phyloP scores from a whole-genome alignment of 2,888 invertebrate species.

The Tuberolachnus salignus region DNA sequence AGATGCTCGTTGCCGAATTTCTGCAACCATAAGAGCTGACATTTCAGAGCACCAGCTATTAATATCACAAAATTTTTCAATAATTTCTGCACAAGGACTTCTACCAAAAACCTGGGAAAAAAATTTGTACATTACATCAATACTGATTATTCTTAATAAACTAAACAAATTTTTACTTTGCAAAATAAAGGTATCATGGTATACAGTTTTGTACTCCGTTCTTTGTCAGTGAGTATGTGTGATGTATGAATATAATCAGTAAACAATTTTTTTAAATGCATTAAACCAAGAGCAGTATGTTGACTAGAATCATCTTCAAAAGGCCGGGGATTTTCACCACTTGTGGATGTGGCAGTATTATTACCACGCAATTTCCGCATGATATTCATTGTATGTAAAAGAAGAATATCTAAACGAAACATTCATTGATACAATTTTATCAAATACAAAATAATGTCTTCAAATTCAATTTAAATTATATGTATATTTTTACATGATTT shows the following conservation, averaged over 20 bases:
- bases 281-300: slow-evolving; percentile 87
- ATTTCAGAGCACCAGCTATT: slow-evolving; percentile 93
- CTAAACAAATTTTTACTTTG: slow-evolving; percentile 71
- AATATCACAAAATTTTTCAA: slow-evolving; percentile 96
- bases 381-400: slow-evolving; percentile 74
- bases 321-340: slow-evolving; percentile 28
- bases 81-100: slow-evolving; percentile 93
- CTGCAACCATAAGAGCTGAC: slow-evolving; percentile 94
- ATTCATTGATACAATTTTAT: not conserved
- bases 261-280: slow-evolving; percentile 95
- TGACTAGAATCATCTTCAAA: slow-evolving; percentile 68
- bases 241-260: slow-evolving; percentile 91
- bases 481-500: not conserved
- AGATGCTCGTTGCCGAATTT: slow-evolving; percentile 91
- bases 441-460: not conserved
- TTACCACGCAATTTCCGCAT: slow-evolving; percentile 84
- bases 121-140: slow-evolving; percentile 2
- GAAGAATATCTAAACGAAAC: not conserved
- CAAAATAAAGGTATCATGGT: slow-evolving; percentile 98
- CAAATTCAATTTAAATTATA: not conserved
- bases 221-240: slow-evolving; percentile 77
- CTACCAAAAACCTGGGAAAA: slow-evolving; percentile 83
- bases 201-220: slow-evolving; percentile 91
- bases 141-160: not conserved
- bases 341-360: slow-evolving; percentile 64